Conservation (phyloP, 2,113 vertebrate genomes). For the Aplodontia rufa region DNA sequence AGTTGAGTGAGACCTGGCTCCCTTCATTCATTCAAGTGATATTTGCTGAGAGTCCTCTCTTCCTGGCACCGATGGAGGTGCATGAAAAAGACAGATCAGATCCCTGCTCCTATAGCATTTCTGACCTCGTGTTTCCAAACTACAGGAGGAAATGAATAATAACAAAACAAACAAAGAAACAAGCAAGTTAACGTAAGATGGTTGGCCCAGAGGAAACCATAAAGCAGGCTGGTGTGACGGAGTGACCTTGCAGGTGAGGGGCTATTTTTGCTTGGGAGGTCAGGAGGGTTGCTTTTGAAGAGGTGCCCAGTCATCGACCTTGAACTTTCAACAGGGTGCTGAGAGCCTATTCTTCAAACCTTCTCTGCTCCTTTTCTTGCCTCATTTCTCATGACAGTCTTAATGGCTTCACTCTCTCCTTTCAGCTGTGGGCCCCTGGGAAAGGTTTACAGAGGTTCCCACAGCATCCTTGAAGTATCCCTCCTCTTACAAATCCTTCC, state of each 20-base stretch:
- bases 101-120: background rate
- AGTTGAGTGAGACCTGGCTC: background rate
- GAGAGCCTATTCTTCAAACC: no score
- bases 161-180: background rate
- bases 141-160: background rate
- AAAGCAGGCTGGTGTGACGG: background rate
- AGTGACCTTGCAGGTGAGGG: background rate
- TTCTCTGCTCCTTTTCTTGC: background rate
- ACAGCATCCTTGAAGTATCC: background rate
- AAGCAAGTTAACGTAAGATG: background rate
- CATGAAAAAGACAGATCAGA: background rate
- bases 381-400: background rate
- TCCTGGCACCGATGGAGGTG: background rate
- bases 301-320: no score
- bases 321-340: background rate
- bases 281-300: background rate
- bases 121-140: background rate
- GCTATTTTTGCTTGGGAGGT: no score
- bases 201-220: background rate
- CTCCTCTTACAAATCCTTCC: background rate
- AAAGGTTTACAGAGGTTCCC: background rate
- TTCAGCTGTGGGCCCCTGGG: background rate
- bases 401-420: background rate
- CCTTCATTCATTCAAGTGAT: background rate
- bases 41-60: no score